These are phyloP conservation scores for Girardinus metallicus DNA, from an alignment of 2,797 vertebrate species.

Conservation along the genomic window DNA sequence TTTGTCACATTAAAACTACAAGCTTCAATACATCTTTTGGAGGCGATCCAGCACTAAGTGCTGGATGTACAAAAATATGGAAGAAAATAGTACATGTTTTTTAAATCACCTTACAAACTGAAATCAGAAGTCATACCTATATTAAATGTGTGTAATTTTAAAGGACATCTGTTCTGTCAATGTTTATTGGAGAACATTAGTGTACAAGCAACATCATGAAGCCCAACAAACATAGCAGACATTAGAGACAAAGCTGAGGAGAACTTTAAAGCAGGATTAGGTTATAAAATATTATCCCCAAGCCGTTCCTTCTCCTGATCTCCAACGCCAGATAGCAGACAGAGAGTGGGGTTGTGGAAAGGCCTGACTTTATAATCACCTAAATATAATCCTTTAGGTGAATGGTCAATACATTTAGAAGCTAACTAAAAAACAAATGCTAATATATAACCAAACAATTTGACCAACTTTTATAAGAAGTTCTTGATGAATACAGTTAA, in stretches of 20 bases:
- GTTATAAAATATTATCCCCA: not conserved
- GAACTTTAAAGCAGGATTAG: not conserved
- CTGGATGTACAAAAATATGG: not conserved
- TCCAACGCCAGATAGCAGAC: not conserved
- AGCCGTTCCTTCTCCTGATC: not conserved
- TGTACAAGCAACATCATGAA: not conserved
- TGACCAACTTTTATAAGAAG: slow-evolving; percentile 10
- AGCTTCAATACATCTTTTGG: not conserved
- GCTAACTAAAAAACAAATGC: not conserved
- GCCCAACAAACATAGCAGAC: not conserved
- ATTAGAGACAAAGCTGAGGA: not conserved
- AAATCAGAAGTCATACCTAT: not conserved
- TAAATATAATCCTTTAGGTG: not conserved
- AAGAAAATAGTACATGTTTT: not conserved
- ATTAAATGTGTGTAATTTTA: not conserved
- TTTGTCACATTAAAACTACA: not conserved
- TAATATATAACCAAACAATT: slow-evolving; percentile 14
- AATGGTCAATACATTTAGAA: not conserved
- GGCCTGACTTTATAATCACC: not conserved
- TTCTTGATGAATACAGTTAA: slow-evolving; percentile 18
- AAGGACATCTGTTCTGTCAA: not conserved
- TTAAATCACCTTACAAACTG: not conserved
- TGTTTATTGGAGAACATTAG: not conserved
- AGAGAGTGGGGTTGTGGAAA: not conserved
- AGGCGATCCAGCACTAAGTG: not conserved